These are phyloP conservation scores for Rhodophaea formosa DNA, from an alignment of 2,888 invertebrate genomes.

Conservation along the genomic window DNA sequence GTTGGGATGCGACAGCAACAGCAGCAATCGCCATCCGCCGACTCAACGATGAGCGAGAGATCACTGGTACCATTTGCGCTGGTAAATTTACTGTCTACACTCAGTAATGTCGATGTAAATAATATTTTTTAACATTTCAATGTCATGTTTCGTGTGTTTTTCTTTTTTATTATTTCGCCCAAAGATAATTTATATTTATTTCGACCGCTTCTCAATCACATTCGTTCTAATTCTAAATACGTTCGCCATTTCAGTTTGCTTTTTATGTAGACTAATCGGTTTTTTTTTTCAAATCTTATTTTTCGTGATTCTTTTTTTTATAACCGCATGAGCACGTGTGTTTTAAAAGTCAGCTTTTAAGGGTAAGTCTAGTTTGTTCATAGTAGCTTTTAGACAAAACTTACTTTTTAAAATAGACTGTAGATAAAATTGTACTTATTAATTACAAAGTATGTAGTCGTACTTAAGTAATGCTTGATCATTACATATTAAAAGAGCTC, in stretches of 20 bases:
- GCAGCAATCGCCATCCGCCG: conserved; percentile 77
- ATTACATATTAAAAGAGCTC: neutral
- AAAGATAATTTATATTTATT: conserved; percentile 25
- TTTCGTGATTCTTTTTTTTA: conserved; percentile 10
- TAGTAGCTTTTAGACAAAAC: neutral
- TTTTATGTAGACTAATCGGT: conserved; percentile 8
- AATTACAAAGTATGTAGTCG: too few species aligned
- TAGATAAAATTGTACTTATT: too few species aligned
- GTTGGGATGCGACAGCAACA: conserved; percentile 66
- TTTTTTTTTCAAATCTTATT: conserved; percentile 5
- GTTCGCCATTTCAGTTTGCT: conserved; percentile 21
- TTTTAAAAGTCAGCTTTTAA: neutral
- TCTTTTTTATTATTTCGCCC: conserved; percentile 20
- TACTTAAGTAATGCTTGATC: neutral
- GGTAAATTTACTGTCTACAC: conserved; percentile 75
- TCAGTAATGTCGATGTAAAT: conserved; percentile 74
- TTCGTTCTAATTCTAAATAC: neutral
- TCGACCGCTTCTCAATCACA: conserved; percentile 16
- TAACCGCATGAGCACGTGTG: conserved; percentile 16
- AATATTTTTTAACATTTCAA: conserved; percentile 43
- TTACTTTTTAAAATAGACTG: too few species aligned
- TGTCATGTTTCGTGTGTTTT: conserved; percentile 33
- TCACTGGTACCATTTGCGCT: conserved; percentile 76
- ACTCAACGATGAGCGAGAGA: conserved; percentile 78
- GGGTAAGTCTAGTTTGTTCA: conserved; percentile 14